Conservation (phyloP, 2,888 invertebrate genomes). For the Malacosoma neustria region DNA sequence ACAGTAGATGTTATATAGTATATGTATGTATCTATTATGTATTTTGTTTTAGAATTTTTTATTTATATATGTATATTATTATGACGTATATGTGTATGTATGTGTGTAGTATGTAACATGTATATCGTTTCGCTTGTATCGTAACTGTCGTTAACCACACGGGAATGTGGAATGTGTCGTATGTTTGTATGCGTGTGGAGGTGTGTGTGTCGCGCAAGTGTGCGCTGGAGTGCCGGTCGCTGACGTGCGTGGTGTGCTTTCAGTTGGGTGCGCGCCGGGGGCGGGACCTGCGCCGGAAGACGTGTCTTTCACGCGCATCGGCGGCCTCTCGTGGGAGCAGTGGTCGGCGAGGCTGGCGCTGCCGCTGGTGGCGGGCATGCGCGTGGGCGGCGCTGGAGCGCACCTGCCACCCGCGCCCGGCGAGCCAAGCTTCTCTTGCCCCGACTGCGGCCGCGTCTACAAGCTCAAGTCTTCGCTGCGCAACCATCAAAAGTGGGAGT, state of each 20-base stretch:
- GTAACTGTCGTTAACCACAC: slow-evolving; percentile 46
- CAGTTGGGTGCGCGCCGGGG: slow-evolving; percentile 18
- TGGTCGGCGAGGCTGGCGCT: slow-evolving; percentile 85
- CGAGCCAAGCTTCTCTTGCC: slow-evolving; percentile 81
- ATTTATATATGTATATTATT: slow-evolving; percentile 19
- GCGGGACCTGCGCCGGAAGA: slow-evolving; percentile 58
- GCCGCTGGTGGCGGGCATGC: slow-evolving; percentile 75
- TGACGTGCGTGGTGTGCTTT: slow-evolving; percentile 1
- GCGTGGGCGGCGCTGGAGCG: slow-evolving; percentile 12
- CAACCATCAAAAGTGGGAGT: slow-evolving; percentile 91
- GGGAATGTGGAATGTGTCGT: slow-evolving; percentile 45
- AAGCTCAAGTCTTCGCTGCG: slow-evolving; percentile 89
- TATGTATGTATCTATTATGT: slow-evolving; percentile 30
- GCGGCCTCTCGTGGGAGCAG: slow-evolving; percentile 81
- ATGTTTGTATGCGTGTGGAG: slow-evolving; percentile 14
- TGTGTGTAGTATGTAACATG: slow-evolving; percentile 37
- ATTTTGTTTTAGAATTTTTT: slow-evolving; percentile 24
- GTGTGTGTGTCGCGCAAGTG: slow-evolving; percentile 17
- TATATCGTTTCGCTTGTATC: slow-evolving; percentile 50
- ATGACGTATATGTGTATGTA: slow-evolving; percentile 19
- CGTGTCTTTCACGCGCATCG: slow-evolving; percentile 82
- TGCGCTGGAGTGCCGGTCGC: slow-evolving; percentile 19
- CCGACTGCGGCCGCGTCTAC: slow-evolving; percentile 89
- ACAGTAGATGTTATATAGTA: slow-evolving; percentile 51
- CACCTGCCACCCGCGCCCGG: slow-evolving; percentile 30